Base-by-base conservation (phyloP, 2,113 vertebrate genomes). In the Zeus faber region DNA sequence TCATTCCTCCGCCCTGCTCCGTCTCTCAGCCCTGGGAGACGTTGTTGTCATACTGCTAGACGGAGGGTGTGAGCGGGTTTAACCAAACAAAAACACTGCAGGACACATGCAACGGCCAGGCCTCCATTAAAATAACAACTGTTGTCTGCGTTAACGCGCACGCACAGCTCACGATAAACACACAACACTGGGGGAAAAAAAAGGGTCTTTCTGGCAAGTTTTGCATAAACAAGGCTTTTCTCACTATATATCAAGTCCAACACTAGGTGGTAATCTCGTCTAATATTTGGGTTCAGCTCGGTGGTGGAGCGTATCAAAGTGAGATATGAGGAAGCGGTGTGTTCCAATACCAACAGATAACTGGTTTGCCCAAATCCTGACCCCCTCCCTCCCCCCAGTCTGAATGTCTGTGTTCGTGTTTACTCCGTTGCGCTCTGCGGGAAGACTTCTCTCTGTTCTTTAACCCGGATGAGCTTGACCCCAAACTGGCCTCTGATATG, bases 21-120 rank as follows among this genome's bases (percentile, higher is more conserved):
- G 67, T 76, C 65, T 62, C 67, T 54, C 62, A 64, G 58, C 76
- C 70, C 69, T 59, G 44, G 62, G 84, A 83, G 76, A 79, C 58
- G 72, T 56, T 81, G 82, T 74, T 79, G 78, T 85, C 80, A 85
- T 79, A 56, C 80, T 76, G 66, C 70, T 85, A 80, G 79, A 80
- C 62, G 18, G n/a, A 26, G 74, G 61, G 73, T 76, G 79, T 61
- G 70, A 80, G 62, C 54, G 70, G 80, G 78, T 81, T 83, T 81
- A 85, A 80, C 74, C 51, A 81, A 85, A 81, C 80, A 85, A 83
- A 85, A 83, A 80, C 67, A 84, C 70, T 74, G 74, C 33, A 75
- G 58, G 59, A 65, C 69, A 48, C 57, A 2, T 61, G 55, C 52
- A 52, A 49, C 58, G 57, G 65, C 72, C 44, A 70, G 69, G 58